phyloP scores from a whole-genome alignment of 2,888 invertebrate genomes.

The Anorthoa munda region DNA sequence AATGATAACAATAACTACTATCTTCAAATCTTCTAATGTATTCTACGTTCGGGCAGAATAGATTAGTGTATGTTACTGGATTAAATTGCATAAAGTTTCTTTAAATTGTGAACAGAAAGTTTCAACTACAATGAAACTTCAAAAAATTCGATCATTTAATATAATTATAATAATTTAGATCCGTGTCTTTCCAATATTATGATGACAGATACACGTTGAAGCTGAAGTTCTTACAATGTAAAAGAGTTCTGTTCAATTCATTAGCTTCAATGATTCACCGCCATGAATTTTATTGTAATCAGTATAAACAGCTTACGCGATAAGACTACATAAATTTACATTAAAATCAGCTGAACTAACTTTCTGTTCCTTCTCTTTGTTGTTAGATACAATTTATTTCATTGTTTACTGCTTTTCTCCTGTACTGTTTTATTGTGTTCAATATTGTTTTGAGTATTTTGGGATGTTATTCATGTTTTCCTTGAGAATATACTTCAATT shows the following conservation, averaged over 20 bases:
- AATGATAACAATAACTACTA: too few relatives aligned
- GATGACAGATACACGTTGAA: not conserved
- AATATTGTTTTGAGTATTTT: conserved; percentile 8
- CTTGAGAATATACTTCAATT: too few relatives aligned
- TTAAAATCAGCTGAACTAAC: conserved; percentile 58
- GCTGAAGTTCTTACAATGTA: not conserved
- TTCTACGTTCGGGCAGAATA: not conserved
- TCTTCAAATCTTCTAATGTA: not conserved
- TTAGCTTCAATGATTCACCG: conserved; percentile 28
- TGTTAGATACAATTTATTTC: conserved; percentile 44
- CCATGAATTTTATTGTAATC: conserved; percentile 59
- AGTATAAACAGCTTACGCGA: conserved; percentile 58
- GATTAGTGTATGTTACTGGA: not conserved
- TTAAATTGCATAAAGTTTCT: not conserved
- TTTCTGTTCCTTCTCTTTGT: conserved; percentile 45
- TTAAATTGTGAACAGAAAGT: not conserved
- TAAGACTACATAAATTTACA: conserved; percentile 61
- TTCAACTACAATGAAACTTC: not conserved
- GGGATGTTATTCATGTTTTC: not conserved
- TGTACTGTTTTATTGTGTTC: conserved; percentile 14
- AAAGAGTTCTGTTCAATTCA: conserved; percentile 30
- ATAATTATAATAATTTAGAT: not conserved
- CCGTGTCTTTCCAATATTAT: not conserved
- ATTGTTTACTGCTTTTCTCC: conserved; percentile 38
- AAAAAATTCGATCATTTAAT: not conserved